A percentile compares a stretch with the other conserved stretches of the same genome.
Evolutionary conservation across 2,888 invertebrate species (phyloP).

Genomic region (Troglohyphantes excavatus): DNA sequence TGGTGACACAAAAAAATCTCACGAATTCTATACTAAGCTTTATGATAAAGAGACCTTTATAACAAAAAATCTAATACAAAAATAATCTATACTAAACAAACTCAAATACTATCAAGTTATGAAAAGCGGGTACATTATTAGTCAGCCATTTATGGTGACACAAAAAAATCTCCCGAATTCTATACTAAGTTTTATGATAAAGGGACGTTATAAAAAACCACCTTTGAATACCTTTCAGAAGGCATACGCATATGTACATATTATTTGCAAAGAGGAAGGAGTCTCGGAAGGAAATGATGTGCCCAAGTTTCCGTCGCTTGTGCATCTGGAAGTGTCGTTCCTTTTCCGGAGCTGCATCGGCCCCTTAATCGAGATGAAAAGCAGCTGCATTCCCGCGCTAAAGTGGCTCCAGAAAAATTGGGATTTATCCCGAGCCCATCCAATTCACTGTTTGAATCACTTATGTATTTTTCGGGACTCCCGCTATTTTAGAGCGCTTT

Average conservation of each 20-base stretch:
- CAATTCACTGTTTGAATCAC: slow-evolving; percentile 33
- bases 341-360: slow-evolving; percentile 33
- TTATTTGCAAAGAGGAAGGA: neutral
- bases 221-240: neutral
- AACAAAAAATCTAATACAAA: too few relatives aligned
- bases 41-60: neutral
- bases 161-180: too few relatives aligned
- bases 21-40: too few relatives aligned
- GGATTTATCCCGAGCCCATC: slow-evolving; percentile 32
- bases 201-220: neutral
- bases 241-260: slow-evolving; percentile 28
- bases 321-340: slow-evolving; percentile 52
- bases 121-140: too few relatives aligned
- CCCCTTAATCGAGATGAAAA: slow-evolving; percentile 57
- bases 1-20: too few relatives aligned
- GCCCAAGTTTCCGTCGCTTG: slow-evolving; percentile 33
- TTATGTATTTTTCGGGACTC: neutral
- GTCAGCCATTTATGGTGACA: too few relatives aligned
- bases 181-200: neutral
- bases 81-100: too few relatives aligned
- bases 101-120: too few relatives aligned
- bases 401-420: slow-evolving; percentile 48
- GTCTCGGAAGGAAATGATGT: neutral
- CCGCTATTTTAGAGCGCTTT: neutral
- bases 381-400: slow-evolving; percentile 35